Conservation (phyloP, 2,888 invertebrate genomes). For the Tipula unca region DNA sequence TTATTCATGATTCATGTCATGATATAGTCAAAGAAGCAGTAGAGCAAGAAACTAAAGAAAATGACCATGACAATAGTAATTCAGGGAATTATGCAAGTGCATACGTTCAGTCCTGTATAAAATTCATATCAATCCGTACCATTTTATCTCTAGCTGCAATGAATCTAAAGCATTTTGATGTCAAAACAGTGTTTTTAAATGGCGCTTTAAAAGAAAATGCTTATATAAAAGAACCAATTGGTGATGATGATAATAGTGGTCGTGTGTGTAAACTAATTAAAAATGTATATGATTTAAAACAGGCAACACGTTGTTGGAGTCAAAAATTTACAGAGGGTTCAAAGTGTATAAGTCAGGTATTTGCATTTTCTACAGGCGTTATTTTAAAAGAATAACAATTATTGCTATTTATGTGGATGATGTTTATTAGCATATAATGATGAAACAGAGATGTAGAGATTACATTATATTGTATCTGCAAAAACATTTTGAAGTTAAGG, state of each 20-base stretch:
- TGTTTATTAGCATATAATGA: neutral
- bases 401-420: neutral
- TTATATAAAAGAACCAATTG: too few species aligned
- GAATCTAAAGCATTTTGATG: neutral
- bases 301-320: neutral
- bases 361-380: neutral
- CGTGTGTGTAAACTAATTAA: too few species aligned
- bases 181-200: too few species aligned
- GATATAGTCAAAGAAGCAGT: too few species aligned
- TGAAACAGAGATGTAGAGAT: neutral
- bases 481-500: neutral
- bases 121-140: neutral
- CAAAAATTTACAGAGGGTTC: neutral
- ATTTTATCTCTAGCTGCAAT: neutral
- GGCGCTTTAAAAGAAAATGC: too few species aligned
- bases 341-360: neutral
- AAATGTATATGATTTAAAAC: too few species aligned
- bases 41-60: too few species aligned
- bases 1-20: too few species aligned
- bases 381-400: neutral
- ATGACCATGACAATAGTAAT: too few species aligned
- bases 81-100: too few species aligned
- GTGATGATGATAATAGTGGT: too few species aligned
- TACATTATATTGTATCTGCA: neutral
- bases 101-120: neutral